Evolutionary conservation across 37 sponge, comb jelly and placozoan species (phyloP), one percentile per base, ranked within the genome.

Genomic region (Haliclona indistincta): DNA sequence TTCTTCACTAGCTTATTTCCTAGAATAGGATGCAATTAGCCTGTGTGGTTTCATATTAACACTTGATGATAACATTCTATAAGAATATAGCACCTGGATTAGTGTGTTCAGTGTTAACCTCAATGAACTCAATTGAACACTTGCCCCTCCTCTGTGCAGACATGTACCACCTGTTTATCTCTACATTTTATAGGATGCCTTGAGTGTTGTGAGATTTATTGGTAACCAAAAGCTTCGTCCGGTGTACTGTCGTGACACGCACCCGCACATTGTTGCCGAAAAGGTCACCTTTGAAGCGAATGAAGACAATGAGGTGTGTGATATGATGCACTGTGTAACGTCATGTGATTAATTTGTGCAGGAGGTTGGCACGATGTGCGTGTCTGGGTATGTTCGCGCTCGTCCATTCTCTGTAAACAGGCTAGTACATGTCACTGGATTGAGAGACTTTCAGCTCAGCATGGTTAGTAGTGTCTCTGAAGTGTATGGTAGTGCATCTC

Each of bases 361-460:
- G 75, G 80, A 36, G 5, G 13, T 32, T 58, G 84, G 85, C 0
- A 85, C 78, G 0, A 72, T 89, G 69, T 49, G 37, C 17, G 84
- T 91, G 39, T 78, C 87, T n/a, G 99, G 99, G 0, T 98, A 93
- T 52, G 55, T 98, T 28, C 54, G 99, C 32, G 91, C 89, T 13
- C 68, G 60, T 40, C 37, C 84, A 7, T 75, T 98, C 67, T 86
- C 90, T 30, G 88, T 86, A 11, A 89, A 98, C 69, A 38, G 78
- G 19, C 83, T 98, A 22, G 49, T 98, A 17, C 82, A 92, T 51
- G 60, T 98, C 19, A 86, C 96, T 23, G 88, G 83, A 32, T 23
- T 68, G 38, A 96, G 99, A 0, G 81, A 87, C 49, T 98, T 76
- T 64, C 92, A 88, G 64, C 63, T 95, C 77, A 49, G 5, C 6